Base-by-base conservation (phyloP, 2,797 vertebrate genomes). In the Linurgus olivaceus region DNA sequence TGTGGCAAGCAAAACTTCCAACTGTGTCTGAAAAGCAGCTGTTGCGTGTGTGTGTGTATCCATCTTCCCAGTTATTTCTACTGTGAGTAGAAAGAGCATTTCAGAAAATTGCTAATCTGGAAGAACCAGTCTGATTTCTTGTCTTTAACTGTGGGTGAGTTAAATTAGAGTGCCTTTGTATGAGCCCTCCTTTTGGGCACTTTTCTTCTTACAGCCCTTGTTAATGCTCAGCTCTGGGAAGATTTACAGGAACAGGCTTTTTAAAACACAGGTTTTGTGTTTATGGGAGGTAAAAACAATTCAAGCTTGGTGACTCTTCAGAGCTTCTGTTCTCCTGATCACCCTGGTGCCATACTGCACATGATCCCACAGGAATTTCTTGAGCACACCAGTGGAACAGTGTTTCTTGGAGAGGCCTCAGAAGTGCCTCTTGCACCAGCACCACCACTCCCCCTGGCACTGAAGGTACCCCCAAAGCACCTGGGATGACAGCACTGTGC, bases 341-440 rank as follows among this genome's bases (percentile, higher is more conserved):
- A 8, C 13, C 7, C 45, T 3, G 28, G 37, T 25, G 33, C 33
- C 0, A 4, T 3, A 10, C 2, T 8, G 35, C 14, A 18, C 3
- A 0, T 1, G 7, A 52, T 17, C 10, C 50, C 23, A 8, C 19
- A 7, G 33, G 52, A 33, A 59, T 65, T 28, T 57, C 38, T 42
- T 0, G 0, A 47, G 50, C 31, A 37, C 28, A 29, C 3, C 21
- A 3, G 18, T 0, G 3, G 9, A 38, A 24, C 7, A 0, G 3
- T 0, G 11, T 10, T 57, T 65, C 37, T 20, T 20, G 28, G 21
- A 35, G 29, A 17, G 23, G 38, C 9, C 74, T 28, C 66, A 4
- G 21, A 21, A 17, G 9, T 0, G 17, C 31, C 50, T 25, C 9
- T 2, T 7, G 9, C 23, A 40, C 4, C 21, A 62, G 17, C 4